Evolutionary conservation across 2,113 vertebrate genomes (phyloP), one percentile per base, ranked within the genome.

Genomic region (Periophthalmodon schlosseri): DNA sequence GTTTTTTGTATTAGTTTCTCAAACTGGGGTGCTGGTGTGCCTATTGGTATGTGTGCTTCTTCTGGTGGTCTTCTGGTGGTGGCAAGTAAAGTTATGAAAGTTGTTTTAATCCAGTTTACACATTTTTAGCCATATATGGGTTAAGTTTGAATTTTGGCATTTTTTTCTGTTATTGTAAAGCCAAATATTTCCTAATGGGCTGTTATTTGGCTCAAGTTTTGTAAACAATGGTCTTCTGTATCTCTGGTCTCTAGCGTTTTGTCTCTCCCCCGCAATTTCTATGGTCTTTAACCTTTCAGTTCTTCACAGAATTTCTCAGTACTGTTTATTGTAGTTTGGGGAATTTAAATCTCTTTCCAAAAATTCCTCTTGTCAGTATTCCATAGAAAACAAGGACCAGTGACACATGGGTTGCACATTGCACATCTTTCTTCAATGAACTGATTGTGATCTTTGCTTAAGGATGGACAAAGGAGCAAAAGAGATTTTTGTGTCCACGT

Each of bases 401-500:
- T 23, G 70, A 73, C 75, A 79, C 64, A 50, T 60, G 5, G 56
- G 72, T 54, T 56, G 73, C 50, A 70, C 69, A 58, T 63, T 18
- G 36, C 1, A 44, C 10, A 11, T 11, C 34, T 18, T 46, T 6
- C 9, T 9, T 52, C n/a, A 44, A 34, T 56, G 47, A 79, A 15
- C 39, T 33, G 11, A 10, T 70, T 34, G 6, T 52, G 49, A 69
- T 79, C 74, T 72, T 20, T 49, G 8, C 57, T 18, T 20, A 54
- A 90, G 66, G 73, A 94, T 92, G 91, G 89, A 89, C 65, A 79
- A 86, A 66, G 81, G 85, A 44, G 70, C 60, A 15, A 57, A 57
- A 36, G 88, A 89, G 84, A 93, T 89, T 0, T 93, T 58, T 70
- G 84, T 93, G 74, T 93, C 92, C 61, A 91, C 90, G 28, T 88